Conservation (phyloP, 2,888 invertebrate species). For the Molorchus minor region DNA sequence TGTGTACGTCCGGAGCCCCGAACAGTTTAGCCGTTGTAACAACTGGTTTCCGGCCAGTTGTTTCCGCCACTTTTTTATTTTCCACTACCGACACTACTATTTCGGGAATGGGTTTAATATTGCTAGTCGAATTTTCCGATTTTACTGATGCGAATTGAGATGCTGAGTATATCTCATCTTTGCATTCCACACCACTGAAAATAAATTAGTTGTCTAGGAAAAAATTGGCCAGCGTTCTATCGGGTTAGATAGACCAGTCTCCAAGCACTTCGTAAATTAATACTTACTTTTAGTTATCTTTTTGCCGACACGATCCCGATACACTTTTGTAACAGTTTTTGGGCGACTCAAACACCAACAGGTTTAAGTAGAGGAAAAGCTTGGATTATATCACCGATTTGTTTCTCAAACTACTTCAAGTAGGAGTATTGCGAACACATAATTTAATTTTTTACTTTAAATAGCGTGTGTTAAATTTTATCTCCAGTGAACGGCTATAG, state of each 20-base stretch:
- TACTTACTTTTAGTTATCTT: not conserved
- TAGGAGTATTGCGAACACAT: slow-evolving; percentile 14
- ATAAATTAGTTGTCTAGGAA: slow-evolving; percentile 35
- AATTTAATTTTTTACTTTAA: slow-evolving; percentile 8
- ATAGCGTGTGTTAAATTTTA: slow-evolving; percentile 2
- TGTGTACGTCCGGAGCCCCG: slow-evolving; percentile 27
- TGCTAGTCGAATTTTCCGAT: slow-evolving; percentile 40
- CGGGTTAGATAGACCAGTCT: slow-evolving; percentile 17
- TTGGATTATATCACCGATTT: slow-evolving; percentile 10
- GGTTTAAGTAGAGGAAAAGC: slow-evolving; percentile 23
- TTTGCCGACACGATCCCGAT: slow-evolving; percentile 3
- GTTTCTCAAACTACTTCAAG: slow-evolving; percentile 12
- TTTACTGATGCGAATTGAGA: slow-evolving; percentile 65
- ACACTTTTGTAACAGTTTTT: slow-evolving; percentile 18
- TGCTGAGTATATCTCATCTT: slow-evolving; percentile 79
- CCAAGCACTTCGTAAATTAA: slow-evolving; percentile 15
- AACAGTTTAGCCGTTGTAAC: slow-evolving; percentile 55
- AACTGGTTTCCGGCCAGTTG: slow-evolving; percentile 27
- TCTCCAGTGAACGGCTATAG: slow-evolving; percentile 7
- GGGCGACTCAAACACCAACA: not conserved
- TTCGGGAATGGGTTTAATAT: slow-evolving; percentile 31
- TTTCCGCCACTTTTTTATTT: slow-evolving; percentile 20
- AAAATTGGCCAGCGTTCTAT: slow-evolving; percentile 10
- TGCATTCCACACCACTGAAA: slow-evolving; percentile 80
- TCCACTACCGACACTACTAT: slow-evolving; percentile 40